Base-by-base conservation (phyloP, 1,140 invertebrate genomes). In the Cherax quadricarinatus region DNA sequence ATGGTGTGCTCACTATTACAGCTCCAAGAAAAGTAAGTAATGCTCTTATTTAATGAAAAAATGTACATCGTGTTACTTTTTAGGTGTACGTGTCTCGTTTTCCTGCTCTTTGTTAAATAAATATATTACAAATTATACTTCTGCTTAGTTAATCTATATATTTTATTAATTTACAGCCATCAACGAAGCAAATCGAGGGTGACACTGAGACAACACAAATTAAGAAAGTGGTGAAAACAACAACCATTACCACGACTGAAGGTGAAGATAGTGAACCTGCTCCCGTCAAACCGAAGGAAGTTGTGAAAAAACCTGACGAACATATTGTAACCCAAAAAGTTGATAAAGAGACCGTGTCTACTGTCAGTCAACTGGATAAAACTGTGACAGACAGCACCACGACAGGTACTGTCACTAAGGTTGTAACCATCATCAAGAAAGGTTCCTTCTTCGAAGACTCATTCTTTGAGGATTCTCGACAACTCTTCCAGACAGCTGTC, bases 401-500 rank as follows among this genome's bases (percentile, higher is more conserved):
- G n/a, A 78, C 60, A 62, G 62, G 30, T 62, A 49, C 14, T 21
- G 41, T 14, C n/a, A 57, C 24, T 18, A 91, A 48, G 75, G 10
- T 66, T 41, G 6, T 91, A 21, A 41, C 89, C 62, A 91, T 91
- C 78, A 51, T 24, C 18, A 86, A 91, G 75, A 86, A 86, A 53
- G 89, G 89, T 1, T 75, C 51, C 41, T 91, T 91, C 89, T 91
- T 91, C 62, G 82, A 91, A 14, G 89, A 91, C 84, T 30, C 83
- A 57, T 91, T 79, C 83, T 91, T 91, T 21, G 89, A 91, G 75
- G 89, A 91, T 30, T 62, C 83, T 21, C 89, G 89, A 4, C 49
- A 86, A 66, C 73, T 75, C 57, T 91, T 75, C 89, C 89, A 91
- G 84, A 81, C 48, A 49, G 89, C 89, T 30, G 78, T 91, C 30